Conservation (phyloP, 1,140 invertebrate species). For the Microplitis demolitor region DNA sequence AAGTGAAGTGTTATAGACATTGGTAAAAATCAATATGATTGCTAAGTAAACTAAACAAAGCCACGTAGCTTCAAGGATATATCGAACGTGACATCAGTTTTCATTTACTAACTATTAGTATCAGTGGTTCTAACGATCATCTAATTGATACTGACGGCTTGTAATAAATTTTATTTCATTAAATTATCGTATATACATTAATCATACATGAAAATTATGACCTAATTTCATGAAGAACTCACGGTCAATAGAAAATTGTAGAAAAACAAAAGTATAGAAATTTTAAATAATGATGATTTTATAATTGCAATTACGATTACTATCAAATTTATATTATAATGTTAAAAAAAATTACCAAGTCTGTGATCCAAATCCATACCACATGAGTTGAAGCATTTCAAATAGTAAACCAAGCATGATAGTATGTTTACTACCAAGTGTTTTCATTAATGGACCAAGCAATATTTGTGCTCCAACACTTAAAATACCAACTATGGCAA, state of each 20-base stretch:
- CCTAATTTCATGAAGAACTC: too few species aligned
- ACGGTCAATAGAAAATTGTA: too few species aligned
- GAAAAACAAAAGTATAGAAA: too few species aligned
- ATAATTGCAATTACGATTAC: neutral
- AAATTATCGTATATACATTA: too few species aligned
- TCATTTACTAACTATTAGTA: conserved; percentile 17
- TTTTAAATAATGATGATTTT: too few species aligned
- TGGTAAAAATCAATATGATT: conserved; percentile 26
- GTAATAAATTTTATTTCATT: neutral
- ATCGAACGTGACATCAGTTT: conserved; percentile 23
- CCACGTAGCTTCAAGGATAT: conserved; percentile 26
- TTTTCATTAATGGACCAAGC: conserved; percentile 88
- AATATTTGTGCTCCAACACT: conserved; percentile 95
- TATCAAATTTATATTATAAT: neutral
- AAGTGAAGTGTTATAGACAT: conserved; percentile 13
- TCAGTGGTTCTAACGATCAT: conserved; percentile 6
- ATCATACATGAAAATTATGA: too few species aligned
- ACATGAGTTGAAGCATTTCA: conserved; percentile 95
- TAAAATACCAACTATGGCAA: conserved; percentile 94
- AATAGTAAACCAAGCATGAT: conserved; percentile 96
- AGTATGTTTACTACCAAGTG: conserved; percentile 92
- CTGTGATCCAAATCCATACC: conserved; percentile 92
- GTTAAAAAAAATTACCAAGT: conserved; percentile 67
- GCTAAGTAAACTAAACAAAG: conserved; percentile 20
- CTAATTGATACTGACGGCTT: conserved; percentile 12